Percentiles rank a stretch among this genome's conserved stretches.
These are phyloP conservation scores for Rhabdophis nuchalis DNA, from an alignment of 2,797 vertebrate genomes.

Conservation along the genomic window DNA sequence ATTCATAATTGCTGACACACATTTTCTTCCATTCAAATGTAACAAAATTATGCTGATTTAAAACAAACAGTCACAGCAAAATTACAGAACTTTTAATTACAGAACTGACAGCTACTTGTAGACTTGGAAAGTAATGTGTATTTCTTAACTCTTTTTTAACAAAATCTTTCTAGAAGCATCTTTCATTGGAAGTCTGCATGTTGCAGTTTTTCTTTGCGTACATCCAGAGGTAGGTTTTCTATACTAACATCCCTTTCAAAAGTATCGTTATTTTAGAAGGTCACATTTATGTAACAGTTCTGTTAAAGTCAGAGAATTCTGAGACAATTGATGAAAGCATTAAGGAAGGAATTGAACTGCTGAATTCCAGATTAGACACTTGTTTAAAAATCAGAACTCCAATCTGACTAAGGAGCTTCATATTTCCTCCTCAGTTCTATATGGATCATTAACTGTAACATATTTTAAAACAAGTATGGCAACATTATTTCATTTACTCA, in stretches of 20 bases:
- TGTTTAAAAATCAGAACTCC: not conserved
- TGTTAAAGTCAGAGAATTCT: not conserved
- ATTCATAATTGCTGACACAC: not conserved
- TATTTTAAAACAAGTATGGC: not conserved
- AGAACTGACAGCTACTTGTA: not conserved
- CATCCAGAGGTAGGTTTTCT: constrained; percentile 87
- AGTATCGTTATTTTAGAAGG: not conserved
- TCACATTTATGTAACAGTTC: not conserved
- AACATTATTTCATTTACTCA: not conserved
- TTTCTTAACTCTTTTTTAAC: constrained; percentile 42
- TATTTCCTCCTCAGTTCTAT: not conserved
- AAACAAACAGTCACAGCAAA: not conserved
- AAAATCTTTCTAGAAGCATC: constrained; percentile 83
- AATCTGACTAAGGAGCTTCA: not conserved
- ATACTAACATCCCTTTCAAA: not conserved
- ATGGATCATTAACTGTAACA: not conserved
- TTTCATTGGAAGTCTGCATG: constrained; percentile 98
- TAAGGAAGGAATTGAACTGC: not conserved
- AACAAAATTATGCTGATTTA: not conserved
- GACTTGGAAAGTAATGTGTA: constrained; percentile 11
- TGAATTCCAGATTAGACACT: not conserved
- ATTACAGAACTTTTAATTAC: not conserved
- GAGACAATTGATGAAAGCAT: not conserved
- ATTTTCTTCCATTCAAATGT: not conserved
- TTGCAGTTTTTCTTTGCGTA: constrained; percentile 99